Base-by-base conservation (phyloP, 2,797 vertebrate genomes). In the Lithobates pipiens region DNA sequence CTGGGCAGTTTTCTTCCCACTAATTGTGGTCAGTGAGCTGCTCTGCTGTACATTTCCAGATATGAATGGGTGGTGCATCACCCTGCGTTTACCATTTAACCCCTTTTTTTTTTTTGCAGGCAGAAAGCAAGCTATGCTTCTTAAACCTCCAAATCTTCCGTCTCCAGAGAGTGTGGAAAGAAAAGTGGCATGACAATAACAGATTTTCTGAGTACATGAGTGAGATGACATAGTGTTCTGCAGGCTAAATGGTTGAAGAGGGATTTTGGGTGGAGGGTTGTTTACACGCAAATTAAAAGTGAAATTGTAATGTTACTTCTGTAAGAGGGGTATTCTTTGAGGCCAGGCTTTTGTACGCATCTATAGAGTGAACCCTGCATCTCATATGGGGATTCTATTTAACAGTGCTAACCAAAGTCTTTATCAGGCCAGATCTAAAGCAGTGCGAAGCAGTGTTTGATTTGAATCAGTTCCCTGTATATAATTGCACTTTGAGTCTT, bases 401-500 rank as follows among this genome's bases (percentile, higher is more conserved):
- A 96, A 94, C 93, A 94, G 95, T 93, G 93, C 95, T 95, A 94
- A 95, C 96, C 94, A 94, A 25, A 95, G 96, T 97, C 96, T 98
- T 96, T 95, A 95, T 95, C 93, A 95, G 93, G 94, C 92, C 93
- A 95, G 95, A 96, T 95, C 95, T 96, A 95, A 96, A 95, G 95
- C 94, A 93, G 93, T 93, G 93, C 92, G 92, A 92, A 97, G 97
- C 96, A 93, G 95, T 95, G 95, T 97, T 96, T 95, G 95, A 95
- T 97, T 96, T 97, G 95, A 96, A 98, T 96, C 95, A 95, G 95
- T 96, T 98, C 97, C 96, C 97, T 96, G 95, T 96, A 95, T 96
- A 97, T 99, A 98, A 99, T 99, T 99, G 97, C 96, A 96, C 97
- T 97, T 96, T 96, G 96, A 96, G 96, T 96, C 97, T 98, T 96